Base-by-base conservation (phyloP, 2,888 invertebrate species). In the Serripes groenlandicus region DNA sequence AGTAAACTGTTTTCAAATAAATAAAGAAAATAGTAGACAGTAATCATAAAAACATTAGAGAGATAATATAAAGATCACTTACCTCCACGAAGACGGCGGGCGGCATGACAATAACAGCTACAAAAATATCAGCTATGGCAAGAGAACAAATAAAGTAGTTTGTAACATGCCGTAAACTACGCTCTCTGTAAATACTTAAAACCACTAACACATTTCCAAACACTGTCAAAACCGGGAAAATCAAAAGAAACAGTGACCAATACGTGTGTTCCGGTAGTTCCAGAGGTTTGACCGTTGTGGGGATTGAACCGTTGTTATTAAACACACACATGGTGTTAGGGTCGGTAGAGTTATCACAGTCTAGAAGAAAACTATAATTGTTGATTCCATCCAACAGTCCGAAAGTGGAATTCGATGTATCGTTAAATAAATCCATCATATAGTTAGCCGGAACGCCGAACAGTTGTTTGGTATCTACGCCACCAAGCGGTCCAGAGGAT, bases 141-240 rank as follows among this genome's bases (percentile, higher is more conserved):
- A 99, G 96, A 93, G 98, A 99, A 94, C 99, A 99, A 95, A 99
- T 99, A 96, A 99, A 99, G 96, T 99, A 99, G 96, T 99, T 99
- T 89, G 99, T 99, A 92, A 98, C 99, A 56, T 98, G 98, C 95
- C 99, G 98, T 90, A 99, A 96, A 87, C 97, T 97, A 91, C 98
- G 96, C 95, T 99, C 99, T 68, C 91, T 85, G 75, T 90, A 90
- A 11, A 99, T 99, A 95, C 98, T 98, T 95, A 99, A 96, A 92
- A 99, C 99, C 94, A 99, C 99, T 93, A 99, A 96, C 90, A 99
- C 97, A 95, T 99, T 99, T 79, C 99, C 99, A 95, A 99, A 98
- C 79, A 99, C 96, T 49, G 99, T 99, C 72, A 94, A 91, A 5
- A 93, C 69, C 42, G 99, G 99, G 94, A 99, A 98, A 88, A 99